Percentiles rank a stretch among this genome's conserved stretches.
Evolutionary conservation across 2,888 invertebrate species (phyloP).

Genomic region (Melipona beecheii): DNA sequence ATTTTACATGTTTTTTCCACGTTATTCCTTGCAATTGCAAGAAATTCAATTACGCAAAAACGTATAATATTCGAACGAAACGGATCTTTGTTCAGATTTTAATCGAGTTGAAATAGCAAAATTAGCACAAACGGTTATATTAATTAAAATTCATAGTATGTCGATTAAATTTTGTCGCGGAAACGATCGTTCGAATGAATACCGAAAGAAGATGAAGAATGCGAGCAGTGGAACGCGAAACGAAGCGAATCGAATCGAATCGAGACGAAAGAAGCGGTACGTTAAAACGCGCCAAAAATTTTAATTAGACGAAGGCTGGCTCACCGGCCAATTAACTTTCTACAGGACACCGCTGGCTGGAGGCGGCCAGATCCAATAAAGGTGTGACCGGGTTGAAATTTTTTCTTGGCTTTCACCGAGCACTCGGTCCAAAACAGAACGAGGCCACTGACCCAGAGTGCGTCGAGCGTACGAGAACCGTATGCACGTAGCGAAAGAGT

Average conservation of each 20-base stretch:
- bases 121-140: too few species aligned
- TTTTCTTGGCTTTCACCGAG: slow-evolving; percentile 68
- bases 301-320: slow-evolving; percentile 30
- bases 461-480: slow-evolving; percentile 53
- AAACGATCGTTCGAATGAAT: neutral
- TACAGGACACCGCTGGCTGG: slow-evolving; percentile 48
- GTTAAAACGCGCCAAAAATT: slow-evolving; percentile 25
- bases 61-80: neutral
- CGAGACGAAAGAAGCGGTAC: neutral
- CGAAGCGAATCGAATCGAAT: neutral
- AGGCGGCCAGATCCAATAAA: slow-evolving; percentile 55
- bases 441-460: slow-evolving; percentile 79
- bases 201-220: neutral
- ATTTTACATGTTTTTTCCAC: too few species aligned
- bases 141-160: neutral
- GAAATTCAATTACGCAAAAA: neutral
- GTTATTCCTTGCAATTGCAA: too few species aligned
- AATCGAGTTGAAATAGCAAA: too few species aligned
- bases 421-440: slow-evolving; percentile 70
- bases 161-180: neutral
- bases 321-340: slow-evolving; percentile 68
- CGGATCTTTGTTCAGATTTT: too few species aligned
- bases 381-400: slow-evolving; percentile 68
- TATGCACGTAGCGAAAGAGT: slow-evolving; percentile 46
- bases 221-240: neutral